Evolutionary conservation across 2,113 vertebrate species (phyloP), one percentile per base, ranked within the genome.

Genomic region (Equus quagga): DNA sequence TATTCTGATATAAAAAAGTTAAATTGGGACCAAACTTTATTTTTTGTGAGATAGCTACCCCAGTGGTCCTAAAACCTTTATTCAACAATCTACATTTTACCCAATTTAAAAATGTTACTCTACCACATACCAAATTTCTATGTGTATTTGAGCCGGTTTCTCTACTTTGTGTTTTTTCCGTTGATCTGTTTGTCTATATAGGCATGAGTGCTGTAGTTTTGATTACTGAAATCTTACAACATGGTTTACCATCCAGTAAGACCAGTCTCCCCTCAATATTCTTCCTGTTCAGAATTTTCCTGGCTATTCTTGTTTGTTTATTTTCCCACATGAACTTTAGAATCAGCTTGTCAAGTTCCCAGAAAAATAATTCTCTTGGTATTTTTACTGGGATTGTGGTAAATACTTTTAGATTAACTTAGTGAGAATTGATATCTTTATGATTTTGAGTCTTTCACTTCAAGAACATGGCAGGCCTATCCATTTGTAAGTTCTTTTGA

Each of bases 331-430:
- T 51, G 31, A 94, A 80, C 73, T 87, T 87, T 86, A 91, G 81
- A 91, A 86, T 91, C 73, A 72, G 54, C 21, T 89, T 86, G 89
- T 91, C 81, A 95, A 56, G 28, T 89, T 94, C 78, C 78, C 78
- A 56, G 78, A 51, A 67, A 89, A 91, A 86, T 80, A 62, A 86
- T 91, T 84, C 64, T 80, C n/a, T 64, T 33, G 73, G 41, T 86
- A 93, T 96, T 84, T 89, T 93, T 79, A 90, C 31, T 90, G 54
- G 70, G 54, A 73, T 79, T 96, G 44, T 79, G 54, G 81, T 89
- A 84, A 79, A 41, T 70, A 89, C 79, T 96, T 96, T 94, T 72
- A 90, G 28, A 85, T 54, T 64, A 76, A 78, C 24, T 67, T 67
- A 93, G 69, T 89, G 33, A 84, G 11, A 93, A 93, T n/a, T 79